Evolutionary conservation across 1,140 invertebrate species (phyloP).

Genomic region (Halictus rubicundus): DNA sequence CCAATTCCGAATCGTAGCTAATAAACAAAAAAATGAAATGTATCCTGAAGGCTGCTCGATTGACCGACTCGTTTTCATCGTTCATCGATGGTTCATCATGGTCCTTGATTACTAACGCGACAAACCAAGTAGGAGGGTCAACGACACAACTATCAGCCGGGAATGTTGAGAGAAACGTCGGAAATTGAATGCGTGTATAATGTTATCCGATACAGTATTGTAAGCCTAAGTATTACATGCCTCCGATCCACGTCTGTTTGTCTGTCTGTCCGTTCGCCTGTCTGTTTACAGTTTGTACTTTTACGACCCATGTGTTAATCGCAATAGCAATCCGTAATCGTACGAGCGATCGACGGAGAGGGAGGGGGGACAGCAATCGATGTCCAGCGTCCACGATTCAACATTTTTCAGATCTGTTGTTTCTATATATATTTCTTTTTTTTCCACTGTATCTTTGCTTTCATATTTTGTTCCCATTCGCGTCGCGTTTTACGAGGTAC

Average conservation of each 20-base stretch:
- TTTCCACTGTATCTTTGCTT: not conserved
- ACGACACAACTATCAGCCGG: constrained; percentile 37
- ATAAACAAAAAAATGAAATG: constrained; percentile 40
- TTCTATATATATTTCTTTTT: not conserved
- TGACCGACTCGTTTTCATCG: constrained; percentile 52
- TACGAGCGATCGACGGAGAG: constrained; percentile 41
- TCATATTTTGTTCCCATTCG: not conserved
- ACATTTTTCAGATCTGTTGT: not conserved
- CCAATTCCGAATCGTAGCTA: constrained; percentile 54
- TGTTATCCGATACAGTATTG: constrained; percentile 77
- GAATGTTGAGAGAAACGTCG: constrained; percentile 45
- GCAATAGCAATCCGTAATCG: constrained; percentile 46
- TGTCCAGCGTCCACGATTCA: constrained; percentile 23
- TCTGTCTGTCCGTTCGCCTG: constrained; percentile 60
- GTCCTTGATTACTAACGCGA: constrained; percentile 41
- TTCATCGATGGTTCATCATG: constrained; percentile 48
- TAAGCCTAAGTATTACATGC: constrained; percentile 72
- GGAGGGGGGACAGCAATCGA: constrained; percentile 17
- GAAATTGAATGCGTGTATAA: constrained; percentile 63
- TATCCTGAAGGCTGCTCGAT: constrained; percentile 50
- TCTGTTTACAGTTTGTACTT: constrained; percentile 58
- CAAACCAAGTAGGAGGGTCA: constrained; percentile 26
- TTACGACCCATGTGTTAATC: constrained; percentile 43
- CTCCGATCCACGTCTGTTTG: constrained; percentile 61
- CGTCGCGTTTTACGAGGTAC: too few species aligned